These are phyloP conservation scores for Phocides pigmalion DNA, from an alignment of 1,140 invertebrate genomes.

Conservation along the genomic window DNA sequence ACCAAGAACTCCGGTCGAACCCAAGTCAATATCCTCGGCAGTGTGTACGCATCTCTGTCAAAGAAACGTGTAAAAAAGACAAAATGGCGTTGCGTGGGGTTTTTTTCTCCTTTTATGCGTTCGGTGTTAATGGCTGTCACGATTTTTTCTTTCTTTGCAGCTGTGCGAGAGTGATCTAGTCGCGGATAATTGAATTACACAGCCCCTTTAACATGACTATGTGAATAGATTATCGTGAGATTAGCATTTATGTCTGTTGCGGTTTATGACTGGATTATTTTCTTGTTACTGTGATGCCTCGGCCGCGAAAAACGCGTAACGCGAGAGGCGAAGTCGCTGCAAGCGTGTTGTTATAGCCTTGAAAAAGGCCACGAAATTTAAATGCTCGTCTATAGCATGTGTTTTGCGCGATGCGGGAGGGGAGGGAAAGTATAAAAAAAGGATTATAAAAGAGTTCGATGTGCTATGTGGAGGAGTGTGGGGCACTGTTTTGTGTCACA, in stretches of 20 bases:
- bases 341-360: too few species aligned
- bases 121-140: constrained; percentile 35
- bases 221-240: constrained; percentile 14
- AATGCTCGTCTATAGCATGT: too few species aligned
- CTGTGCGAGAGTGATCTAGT: constrained; percentile 32
- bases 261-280: too few species aligned
- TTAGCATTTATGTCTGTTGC: background rate
- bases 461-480: too few species aligned
- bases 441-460: too few species aligned
- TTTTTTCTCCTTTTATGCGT: constrained; percentile 33
- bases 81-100: constrained; percentile 26
- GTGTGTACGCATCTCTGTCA: constrained; percentile 33
- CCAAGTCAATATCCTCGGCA: constrained; percentile 15
- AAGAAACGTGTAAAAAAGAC: constrained; percentile 13
- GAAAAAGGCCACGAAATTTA: too few species aligned
- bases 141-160: constrained; percentile 29
- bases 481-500: too few species aligned
- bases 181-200: constrained; percentile 31
- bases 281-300: too few species aligned
- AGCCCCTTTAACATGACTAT: constrained; percentile 11
- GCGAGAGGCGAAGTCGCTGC: too few species aligned
- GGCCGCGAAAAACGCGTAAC: too few species aligned
- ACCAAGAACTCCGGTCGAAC: constrained; percentile 4
- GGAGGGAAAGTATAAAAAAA: too few species aligned
- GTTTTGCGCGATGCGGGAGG: too few species aligned